Evolutionary conservation across 2,888 invertebrate genomes (phyloP).

Genomic region (Melinopterus prodromus): DNA sequence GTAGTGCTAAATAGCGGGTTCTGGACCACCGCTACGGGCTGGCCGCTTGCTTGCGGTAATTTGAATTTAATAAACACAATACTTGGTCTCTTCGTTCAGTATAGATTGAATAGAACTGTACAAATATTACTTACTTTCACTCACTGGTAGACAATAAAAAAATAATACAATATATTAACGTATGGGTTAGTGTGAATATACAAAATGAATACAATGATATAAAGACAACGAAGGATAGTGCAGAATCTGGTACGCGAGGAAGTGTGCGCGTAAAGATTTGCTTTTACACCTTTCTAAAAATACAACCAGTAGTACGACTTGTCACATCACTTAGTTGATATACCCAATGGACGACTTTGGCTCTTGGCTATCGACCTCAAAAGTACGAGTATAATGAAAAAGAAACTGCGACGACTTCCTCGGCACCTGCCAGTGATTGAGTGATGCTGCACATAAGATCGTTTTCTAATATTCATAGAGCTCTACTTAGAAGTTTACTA

Average conservation of each 20-base stretch:
- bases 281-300: background rate
- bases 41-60: too few species aligned
- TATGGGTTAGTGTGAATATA: background rate
- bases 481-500: background rate
- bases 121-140: too few species aligned
- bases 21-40: too few species aligned
- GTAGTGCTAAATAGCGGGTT: too few species aligned
- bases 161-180: background rate
- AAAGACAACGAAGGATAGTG: background rate
- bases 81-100: too few species aligned
- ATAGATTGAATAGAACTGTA: background rate
- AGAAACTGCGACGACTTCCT: background rate
- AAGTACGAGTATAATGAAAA: background rate
- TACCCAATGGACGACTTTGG: background rate
- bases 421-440: background rate
- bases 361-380: slow-evolving; percentile 4
- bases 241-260: background rate
- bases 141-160: too few species aligned
- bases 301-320: background rate
- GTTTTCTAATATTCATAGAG: background rate
- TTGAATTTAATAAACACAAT: too few species aligned
- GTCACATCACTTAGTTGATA: background rate
- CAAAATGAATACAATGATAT: background rate
- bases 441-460: background rate
- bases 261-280: background rate